Evolutionary conservation across 2,888 invertebrate species (phyloP).

Genomic region (Dyspetes luteomarginatus): DNA sequence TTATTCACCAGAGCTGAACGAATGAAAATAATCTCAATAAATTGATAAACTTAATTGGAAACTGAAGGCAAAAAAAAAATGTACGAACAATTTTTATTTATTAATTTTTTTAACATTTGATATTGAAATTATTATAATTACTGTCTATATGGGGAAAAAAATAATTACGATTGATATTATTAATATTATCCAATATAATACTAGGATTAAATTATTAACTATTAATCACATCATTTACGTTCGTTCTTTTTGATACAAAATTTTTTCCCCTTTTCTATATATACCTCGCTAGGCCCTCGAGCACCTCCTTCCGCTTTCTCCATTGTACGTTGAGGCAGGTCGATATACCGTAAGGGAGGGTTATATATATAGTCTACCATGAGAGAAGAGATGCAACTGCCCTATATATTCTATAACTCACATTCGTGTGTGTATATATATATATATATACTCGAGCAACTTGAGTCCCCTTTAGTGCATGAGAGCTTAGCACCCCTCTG

Average conservation of each 20-base stretch:
- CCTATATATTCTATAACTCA: slow-evolving; percentile 46
- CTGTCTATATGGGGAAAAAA: too few relatives aligned
- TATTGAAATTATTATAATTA: neutral
- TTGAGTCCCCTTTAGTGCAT: slow-evolving; percentile 33
- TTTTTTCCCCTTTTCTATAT: neutral
- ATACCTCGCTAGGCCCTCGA: neutral
- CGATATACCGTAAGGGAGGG: slow-evolving; percentile 37
- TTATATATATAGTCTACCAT: neutral
- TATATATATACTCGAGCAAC: neutral
- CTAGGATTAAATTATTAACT: too few relatives aligned
- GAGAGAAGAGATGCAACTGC: slow-evolving; percentile 34
- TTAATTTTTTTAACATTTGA: neutral
- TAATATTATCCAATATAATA: too few relatives aligned
- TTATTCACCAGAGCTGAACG: too few relatives aligned
- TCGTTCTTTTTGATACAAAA: too few relatives aligned
- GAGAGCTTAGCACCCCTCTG: slow-evolving; percentile 24
- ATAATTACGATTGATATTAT: too few relatives aligned
- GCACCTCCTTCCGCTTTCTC: slow-evolving; percentile 5
- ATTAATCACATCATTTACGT: too few relatives aligned
- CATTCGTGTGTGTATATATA: slow-evolving; percentile 11
- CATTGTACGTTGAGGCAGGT: slow-evolving; percentile 50
- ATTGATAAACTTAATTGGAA: neutral
- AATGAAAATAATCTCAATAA: neutral
- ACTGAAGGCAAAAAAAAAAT: neutral
- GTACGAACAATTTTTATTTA: neutral